Base-by-base conservation (phyloP, 53 echinoderm and acorn worm genomes). In the Patiria pectinifera region DNA sequence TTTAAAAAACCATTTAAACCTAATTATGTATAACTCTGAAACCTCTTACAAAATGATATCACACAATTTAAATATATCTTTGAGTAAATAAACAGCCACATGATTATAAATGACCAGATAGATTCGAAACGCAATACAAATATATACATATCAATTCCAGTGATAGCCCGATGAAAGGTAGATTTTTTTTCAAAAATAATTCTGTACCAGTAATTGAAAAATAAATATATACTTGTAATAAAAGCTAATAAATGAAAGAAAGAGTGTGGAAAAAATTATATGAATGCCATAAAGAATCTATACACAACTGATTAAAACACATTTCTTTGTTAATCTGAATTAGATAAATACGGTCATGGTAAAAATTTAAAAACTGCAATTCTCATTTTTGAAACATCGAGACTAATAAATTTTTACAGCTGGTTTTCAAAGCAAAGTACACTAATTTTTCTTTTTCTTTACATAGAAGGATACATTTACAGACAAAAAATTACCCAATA, bases 41-140 rank as follows among this genome's bases (percentile, higher is more conserved):
- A 46, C 66, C 43, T 84, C 44, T 66, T 18, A 25, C 35, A 4
- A 21, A 85, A 45, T 18, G 46, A 85, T 44, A 85, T 35, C 45
- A 26, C 43, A 21, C 45, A 85, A 85, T 66, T 66, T 85, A 85
- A 85, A 85, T 85, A 85, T 85, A 85, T 62, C 85, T 85, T 85
- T 69, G 69, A 85, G 59, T 83, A 23, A 83, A 83, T 83, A 83
- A 62, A 83, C 35, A 83, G 12, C 35, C 61, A 24, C 21, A 24
- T 76, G 25, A 24, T 43, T 76, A 76, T 22, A 76, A 79, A 79
- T 79, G 79, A 79, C 44, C 85, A 11, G 45, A 69, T 14, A 85
- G 44, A 85, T 66, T 85, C 26, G 35, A 66, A 43, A 22, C 8
- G 43, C 43, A 44, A 59, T 0, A 48, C 62, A 46, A 85, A 85